Conservation (phyloP, 2,113 vertebrate species). For the Hoplias malabaricus region DNA sequence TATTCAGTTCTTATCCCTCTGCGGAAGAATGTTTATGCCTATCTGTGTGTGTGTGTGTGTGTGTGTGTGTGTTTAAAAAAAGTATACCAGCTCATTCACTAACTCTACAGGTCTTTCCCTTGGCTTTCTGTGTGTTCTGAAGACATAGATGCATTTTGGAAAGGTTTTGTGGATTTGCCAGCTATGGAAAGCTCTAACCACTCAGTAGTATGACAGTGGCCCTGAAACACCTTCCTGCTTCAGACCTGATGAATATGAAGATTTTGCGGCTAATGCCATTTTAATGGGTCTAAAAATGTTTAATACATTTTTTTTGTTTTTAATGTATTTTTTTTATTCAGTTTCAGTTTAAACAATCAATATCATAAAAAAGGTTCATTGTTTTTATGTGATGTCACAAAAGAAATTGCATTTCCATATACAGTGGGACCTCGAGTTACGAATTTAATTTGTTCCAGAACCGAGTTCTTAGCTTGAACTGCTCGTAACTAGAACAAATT, state of each 20-base stretch:
- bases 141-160: not conserved
- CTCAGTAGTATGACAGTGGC: not conserved
- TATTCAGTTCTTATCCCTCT: conserved; percentile 20
- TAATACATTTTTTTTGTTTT: too few species aligned
- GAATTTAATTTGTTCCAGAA: too few species aligned
- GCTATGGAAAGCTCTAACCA: not conserved
- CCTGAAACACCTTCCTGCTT: not conserved
- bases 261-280: too few species aligned
- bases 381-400: too few species aligned
- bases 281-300: too few species aligned
- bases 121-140: not conserved
- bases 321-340: too few species aligned
- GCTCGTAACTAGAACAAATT: too few species aligned
- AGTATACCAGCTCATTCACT: not conserved
- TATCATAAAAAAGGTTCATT: too few species aligned
- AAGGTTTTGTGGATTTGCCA: not conserved
- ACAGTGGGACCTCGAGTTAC: too few species aligned
- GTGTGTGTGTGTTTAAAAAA: not conserved
- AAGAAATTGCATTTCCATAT: too few species aligned
- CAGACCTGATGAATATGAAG: not conserved
- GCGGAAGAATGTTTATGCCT: not conserved
- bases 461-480: too few species aligned
- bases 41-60: not conserved
- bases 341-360: too few species aligned
- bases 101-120: not conserved